These are phyloP conservation scores for Lerista edwardsae DNA, from an alignment of 2,797 vertebrate species.

Conservation along the genomic window DNA sequence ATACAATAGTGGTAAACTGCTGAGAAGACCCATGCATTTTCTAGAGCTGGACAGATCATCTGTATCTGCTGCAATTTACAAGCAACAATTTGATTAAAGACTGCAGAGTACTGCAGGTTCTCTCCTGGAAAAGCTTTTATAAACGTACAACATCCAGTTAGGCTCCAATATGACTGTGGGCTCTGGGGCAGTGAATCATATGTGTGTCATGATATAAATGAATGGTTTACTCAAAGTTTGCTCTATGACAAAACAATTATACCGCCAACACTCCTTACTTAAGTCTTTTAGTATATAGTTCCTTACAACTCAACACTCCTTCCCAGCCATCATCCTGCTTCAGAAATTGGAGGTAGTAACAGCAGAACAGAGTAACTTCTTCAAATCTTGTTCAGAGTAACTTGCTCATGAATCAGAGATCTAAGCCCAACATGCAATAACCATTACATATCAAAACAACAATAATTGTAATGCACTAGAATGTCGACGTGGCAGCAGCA, in stretches of 20 bases:
- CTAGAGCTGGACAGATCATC: background rate
- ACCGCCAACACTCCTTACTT: background rate
- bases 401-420: background rate
- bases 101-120: background rate
- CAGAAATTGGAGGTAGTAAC: background rate
- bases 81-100: background rate
- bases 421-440: no score
- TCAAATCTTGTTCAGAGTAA: no score
- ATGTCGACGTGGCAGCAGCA: background rate
- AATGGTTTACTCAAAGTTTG: background rate
- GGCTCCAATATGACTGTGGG: background rate
- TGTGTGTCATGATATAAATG: background rate
- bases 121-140: background rate
- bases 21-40: background rate
- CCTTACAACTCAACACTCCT: background rate
- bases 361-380: background rate
- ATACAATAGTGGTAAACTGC: background rate
- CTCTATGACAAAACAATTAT: background rate
- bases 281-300: conserved; percentile 22
- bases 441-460: no score
- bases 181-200: background rate
- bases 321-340: conserved; percentile 41
- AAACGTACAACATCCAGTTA: background rate
- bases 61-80: background rate
- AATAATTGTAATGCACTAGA: background rate